Evolutionary conservation across 1,140 invertebrate genomes (phyloP).

Genomic region (Drosophila repleta): DNA sequence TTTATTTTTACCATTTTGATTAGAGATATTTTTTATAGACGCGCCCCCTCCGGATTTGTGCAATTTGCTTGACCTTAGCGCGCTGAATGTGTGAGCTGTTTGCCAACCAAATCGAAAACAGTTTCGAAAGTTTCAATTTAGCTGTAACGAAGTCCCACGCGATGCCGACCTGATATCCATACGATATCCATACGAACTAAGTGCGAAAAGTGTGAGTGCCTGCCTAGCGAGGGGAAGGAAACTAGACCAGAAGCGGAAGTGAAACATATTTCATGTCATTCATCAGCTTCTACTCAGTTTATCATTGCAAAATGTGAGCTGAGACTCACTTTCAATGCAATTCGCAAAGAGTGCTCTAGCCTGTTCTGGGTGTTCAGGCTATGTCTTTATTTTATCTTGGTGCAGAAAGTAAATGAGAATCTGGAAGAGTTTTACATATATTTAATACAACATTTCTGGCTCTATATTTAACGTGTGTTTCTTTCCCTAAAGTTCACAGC

Average conservation of each 20-base stretch:
- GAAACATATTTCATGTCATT: neutral
- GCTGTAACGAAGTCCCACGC: slow-evolving; percentile 27
- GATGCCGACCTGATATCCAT: slow-evolving; percentile 38
- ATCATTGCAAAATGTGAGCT: too few species aligned
- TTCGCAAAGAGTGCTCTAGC: too few species aligned
- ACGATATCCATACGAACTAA: slow-evolving; percentile 10
- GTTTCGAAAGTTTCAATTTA: slow-evolving; percentile 50
- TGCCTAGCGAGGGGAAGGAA: slow-evolving; percentile 1
- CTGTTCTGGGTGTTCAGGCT: too few species aligned
- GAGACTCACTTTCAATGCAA: neutral
- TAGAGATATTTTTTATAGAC: slow-evolving; percentile 42
- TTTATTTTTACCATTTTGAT: slow-evolving; percentile 36
- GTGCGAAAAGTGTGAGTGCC: neutral
- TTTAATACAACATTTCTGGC: too few species aligned
- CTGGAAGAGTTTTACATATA: too few species aligned
- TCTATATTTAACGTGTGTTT: too few species aligned
- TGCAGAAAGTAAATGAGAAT: neutral
- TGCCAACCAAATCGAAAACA: slow-evolving; percentile 37
- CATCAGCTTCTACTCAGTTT: too few species aligned
- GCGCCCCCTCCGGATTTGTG: slow-evolving; percentile 47
- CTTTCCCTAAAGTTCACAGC: too few species aligned
- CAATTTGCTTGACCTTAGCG: slow-evolving; percentile 53
- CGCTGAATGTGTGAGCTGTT: slow-evolving; percentile 36
- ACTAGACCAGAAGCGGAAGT: slow-evolving; percentile 24
- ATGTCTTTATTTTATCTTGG: too few species aligned